Evolutionary conservation across 2,797 vertebrate genomes (phyloP), one percentile per base, ranked within the genome.

Genomic region (Mallotus villosus): DNA sequence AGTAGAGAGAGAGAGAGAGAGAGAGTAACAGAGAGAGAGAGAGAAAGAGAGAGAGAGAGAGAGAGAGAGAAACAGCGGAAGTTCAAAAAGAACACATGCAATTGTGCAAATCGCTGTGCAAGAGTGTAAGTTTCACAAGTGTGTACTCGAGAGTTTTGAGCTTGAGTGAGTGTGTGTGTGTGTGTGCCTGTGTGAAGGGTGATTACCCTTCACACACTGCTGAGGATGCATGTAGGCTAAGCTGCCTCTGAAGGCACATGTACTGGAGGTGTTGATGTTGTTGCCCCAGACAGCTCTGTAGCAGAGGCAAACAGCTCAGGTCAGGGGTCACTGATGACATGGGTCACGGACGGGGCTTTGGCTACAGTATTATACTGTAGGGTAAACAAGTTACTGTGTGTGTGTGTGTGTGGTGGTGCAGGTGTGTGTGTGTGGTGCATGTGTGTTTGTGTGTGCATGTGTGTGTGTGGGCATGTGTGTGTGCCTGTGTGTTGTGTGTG

Each of bases 271-370:
- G 86, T 86, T 89, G 80, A 85, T 67, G 25, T 68, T 49, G 72
- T 49, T 68, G 80, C 79, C 82, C 81, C 87, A 90, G 85, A 90
- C 84, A 64, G 60, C 41, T 63, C 27, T 84, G 86, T 87, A 80
- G 83, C 73, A 80, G 88, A 67, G 70, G 77, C 81, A 91, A 91
- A 92, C 85, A 87, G 65, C 68, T 74, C 69, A 67, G 77, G 79
- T 82, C 82, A 86, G 81, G 78, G 71, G 76, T 81, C 75, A 61
- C 62, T 81, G 82, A 82, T 67, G 32, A 24, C 19, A 65, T 74
- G 29, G 17, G 27, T 29, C 11, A 59, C 57, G 6, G 58, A 17
- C 27, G 9, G 37, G 24, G 32, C 25, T 17, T 5, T 55, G 60
- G 64, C 32, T 9, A 21, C 62, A 34, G 24, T 32, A 55, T 55